Evolutionary conservation across 2,888 invertebrate species (phyloP).

Genomic region (Orchestes rusci): DNA sequence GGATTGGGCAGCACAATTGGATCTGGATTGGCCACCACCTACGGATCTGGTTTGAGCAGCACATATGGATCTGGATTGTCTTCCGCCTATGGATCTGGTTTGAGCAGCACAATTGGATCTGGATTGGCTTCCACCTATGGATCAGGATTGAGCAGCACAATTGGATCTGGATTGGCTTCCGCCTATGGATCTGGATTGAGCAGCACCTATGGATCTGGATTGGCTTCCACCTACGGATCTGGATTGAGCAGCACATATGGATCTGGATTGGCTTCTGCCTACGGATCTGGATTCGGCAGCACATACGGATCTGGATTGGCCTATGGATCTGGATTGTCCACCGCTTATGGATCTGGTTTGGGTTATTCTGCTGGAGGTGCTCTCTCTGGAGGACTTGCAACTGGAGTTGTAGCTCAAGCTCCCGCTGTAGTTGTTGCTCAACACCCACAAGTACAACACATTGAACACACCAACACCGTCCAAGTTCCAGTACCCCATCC

Average conservation of each 20-base stretch:
- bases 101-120: too few species aligned
- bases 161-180: conserved; percentile 1
- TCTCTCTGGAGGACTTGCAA: too few species aligned
- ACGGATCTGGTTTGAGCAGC: not conserved
- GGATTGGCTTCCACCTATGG: too few species aligned
- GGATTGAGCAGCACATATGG: not conserved
- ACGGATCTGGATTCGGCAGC: not conserved
- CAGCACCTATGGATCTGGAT: not conserved
- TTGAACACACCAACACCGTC: conserved; percentile 16
- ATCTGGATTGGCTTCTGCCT: not conserved
- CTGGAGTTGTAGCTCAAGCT: too few species aligned
- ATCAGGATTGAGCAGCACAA: conserved; percentile 2
- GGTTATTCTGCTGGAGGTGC: conserved; percentile 1
- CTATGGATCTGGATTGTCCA: too few species aligned
- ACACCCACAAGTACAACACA: conserved; percentile 8
- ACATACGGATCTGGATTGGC: not conserved
- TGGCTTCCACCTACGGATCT: conserved; percentile 5
- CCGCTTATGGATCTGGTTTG: not conserved
- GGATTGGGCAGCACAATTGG: not conserved
- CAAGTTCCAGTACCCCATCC: conserved; percentile 17
- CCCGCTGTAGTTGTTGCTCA: conserved; percentile 6
- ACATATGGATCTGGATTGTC: not conserved
- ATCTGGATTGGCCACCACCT: not conserved
- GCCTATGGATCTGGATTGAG: not conserved
- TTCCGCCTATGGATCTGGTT: not conserved